phyloP scores from a whole-genome alignment of 2,888 invertebrate species.

The Lochmaea capreae region DNA sequence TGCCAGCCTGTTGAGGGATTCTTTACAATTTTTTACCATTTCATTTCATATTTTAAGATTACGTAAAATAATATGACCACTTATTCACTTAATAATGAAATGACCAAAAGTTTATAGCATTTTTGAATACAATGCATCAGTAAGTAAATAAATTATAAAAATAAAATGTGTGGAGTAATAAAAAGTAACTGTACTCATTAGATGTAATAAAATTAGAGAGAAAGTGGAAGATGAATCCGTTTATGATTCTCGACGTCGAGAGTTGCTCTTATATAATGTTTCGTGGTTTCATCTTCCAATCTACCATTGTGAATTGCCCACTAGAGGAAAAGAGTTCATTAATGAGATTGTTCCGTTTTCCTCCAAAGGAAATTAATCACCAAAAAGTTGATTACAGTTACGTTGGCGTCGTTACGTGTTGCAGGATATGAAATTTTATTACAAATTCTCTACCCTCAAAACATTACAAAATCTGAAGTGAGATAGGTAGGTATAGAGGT shows the following conservation, averaged over 20 bases:
- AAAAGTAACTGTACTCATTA: not conserved
- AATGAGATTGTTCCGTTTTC: slow-evolving; percentile 24
- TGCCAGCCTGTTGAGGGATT: too few relatives aligned
- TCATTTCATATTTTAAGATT: too few relatives aligned
- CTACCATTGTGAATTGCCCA: slow-evolving; percentile 9
- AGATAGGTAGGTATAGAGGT: too few relatives aligned
- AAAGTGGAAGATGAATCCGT: not conserved
- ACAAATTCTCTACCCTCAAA: not conserved
- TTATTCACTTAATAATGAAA: too few relatives aligned
- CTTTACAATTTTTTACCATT: too few relatives aligned
- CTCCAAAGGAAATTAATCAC: slow-evolving; percentile 23
- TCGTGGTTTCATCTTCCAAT: slow-evolving; percentile 10
- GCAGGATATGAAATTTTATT: not conserved
- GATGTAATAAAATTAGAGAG: not conserved
- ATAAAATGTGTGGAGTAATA: not conserved
- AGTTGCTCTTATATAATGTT: slow-evolving; percentile 10
- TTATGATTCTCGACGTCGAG: not conserved
- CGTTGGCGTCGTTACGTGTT: not conserved
- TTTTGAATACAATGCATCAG: too few relatives aligned
- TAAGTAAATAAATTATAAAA: not conserved
- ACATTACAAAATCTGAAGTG: not conserved
- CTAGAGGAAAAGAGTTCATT: slow-evolving; percentile 12
- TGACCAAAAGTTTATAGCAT: too few relatives aligned
- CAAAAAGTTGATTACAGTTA: slow-evolving; percentile 19
- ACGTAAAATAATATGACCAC: too few relatives aligned